A percentile compares a stretch with the other conserved stretches of the same genome.
Evolutionary conservation across 2,797 vertebrate species (phyloP).

Genomic region (Pipistrellus pygmaeus): DNA sequence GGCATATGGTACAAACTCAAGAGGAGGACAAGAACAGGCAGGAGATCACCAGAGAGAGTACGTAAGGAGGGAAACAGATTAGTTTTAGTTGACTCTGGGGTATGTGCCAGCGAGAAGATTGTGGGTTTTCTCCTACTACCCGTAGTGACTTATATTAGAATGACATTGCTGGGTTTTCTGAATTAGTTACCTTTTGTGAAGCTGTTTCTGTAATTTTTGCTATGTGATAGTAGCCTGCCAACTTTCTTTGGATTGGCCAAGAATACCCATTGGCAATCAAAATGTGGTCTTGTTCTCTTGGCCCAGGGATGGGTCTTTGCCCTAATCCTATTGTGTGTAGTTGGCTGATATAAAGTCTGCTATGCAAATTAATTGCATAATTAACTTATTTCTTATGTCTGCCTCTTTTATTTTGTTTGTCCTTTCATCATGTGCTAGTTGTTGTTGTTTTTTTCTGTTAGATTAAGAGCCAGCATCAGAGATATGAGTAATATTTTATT

Average conservation of each 20-base stretch:
- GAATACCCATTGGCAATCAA: neutral
- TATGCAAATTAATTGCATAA: constrained; percentile 44
- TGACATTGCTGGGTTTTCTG: neutral
- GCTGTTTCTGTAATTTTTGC: constrained; percentile 39
- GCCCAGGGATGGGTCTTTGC: neutral
- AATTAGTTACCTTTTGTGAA: constrained; percentile 14
- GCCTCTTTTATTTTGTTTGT: constrained; percentile 44
- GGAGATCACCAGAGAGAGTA: neutral
- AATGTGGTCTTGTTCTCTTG: constrained; percentile 45
- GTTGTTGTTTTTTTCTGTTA: constrained; percentile 19
- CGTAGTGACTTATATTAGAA: neutral
- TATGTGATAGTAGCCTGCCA: neutral
- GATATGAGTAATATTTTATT: constrained; percentile 14
- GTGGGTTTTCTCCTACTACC: neutral
- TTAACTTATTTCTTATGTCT: constrained; percentile 44
- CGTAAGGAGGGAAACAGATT: neutral
- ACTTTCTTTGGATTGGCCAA: constrained; percentile 3
- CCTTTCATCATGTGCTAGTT: constrained; percentile 26
- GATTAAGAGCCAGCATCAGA: constrained; percentile 62
- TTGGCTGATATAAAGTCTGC: constrained; percentile 53
- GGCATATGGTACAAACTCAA: neutral
- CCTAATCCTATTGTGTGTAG: constrained; percentile 2
- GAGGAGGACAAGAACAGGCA: neutral
- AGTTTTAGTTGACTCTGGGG: constrained; percentile 31
- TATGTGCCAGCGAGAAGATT: constrained; percentile 29